A percentile compares a stretch with the other conserved stretches of the same genome.
These are phyloP conservation scores for Amblyornis subalaris DNA, from an alignment of 2,113 vertebrate genomes.

Conservation along the genomic window DNA sequence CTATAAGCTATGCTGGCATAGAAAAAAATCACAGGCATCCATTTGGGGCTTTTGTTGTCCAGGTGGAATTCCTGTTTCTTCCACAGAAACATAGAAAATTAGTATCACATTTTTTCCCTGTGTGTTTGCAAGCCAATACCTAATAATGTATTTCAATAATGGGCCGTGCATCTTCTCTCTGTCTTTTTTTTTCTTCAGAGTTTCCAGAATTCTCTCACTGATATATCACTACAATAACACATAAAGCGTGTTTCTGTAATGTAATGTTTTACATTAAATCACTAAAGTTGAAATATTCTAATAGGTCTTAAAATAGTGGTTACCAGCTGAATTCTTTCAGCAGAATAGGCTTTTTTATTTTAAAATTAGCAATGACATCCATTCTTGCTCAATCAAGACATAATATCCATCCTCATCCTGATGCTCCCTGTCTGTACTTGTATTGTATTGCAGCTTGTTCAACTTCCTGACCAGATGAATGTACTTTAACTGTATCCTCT, in stretches of 20 bases:
- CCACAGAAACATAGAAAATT: neutral
- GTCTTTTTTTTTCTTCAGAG: neutral
- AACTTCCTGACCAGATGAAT: neutral
- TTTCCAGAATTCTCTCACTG: neutral
- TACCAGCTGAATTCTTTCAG: neutral
- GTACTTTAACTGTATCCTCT: neutral
- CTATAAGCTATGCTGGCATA: neutral
- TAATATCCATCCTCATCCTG: neutral
- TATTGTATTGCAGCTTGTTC: neutral
- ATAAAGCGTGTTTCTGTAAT: neutral
- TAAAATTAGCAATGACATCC: neutral
- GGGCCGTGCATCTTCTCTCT: neutral
- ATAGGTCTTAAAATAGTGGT: neutral
- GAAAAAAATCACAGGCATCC: slow-evolving; percentile 32
- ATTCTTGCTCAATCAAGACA: neutral
- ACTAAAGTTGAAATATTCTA: neutral
- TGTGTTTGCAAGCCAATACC: neutral
- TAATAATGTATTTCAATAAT: neutral
- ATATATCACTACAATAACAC: neutral
- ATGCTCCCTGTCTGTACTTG: neutral
- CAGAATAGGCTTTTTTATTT: neutral
- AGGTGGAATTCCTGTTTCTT: slow-evolving; percentile 9
- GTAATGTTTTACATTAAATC: neutral
- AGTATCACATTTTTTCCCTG: neutral
- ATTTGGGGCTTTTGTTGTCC: slow-evolving; percentile 28